A percentile compares a stretch with the other conserved stretches of the same genome.
phyloP scores from a whole-genome alignment of 2,797 vertebrate genomes.

The Pangasius krempfi region DNA sequence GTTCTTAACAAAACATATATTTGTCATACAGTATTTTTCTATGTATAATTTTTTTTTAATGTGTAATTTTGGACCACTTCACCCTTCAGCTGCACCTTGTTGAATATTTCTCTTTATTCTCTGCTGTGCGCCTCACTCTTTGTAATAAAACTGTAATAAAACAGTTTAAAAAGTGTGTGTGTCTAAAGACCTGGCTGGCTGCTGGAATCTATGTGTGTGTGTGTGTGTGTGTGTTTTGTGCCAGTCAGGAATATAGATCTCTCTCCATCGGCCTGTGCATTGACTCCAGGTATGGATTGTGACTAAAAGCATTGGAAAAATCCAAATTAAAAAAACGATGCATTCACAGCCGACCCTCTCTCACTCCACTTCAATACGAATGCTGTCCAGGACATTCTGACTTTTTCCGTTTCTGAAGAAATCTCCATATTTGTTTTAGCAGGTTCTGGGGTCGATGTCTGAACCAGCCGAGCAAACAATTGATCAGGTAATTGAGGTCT shows the following conservation, averaged over 20 bases:
- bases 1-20: neutral
- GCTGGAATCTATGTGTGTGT: neutral
- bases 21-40: neutral
- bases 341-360: neutral
- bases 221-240: neutral
- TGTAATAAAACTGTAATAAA: neutral
- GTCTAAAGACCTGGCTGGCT: neutral
- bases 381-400: neutral
- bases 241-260: slow-evolving; percentile 7
- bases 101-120: neutral
- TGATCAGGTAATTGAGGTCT: neutral
- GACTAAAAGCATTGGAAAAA: slow-evolving; percentile 10
- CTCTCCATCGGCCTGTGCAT: neutral
- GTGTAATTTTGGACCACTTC: neutral
- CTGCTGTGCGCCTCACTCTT: neutral
- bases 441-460: neutral
- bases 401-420: neutral
- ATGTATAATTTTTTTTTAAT: neutral
- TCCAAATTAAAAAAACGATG: neutral
- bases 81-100: neutral
- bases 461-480: neutral
- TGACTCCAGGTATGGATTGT: neutral
- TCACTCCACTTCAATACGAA: neutral
- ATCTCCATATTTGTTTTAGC: neutral
- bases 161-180: neutral